Percentiles rank a stretch among this genome's conserved stretches.
These are phyloP conservation scores for Catalaphyllia jardinei DNA, from an alignment of 64 coral and sea anemone genomes.

Conservation along the genomic window DNA sequence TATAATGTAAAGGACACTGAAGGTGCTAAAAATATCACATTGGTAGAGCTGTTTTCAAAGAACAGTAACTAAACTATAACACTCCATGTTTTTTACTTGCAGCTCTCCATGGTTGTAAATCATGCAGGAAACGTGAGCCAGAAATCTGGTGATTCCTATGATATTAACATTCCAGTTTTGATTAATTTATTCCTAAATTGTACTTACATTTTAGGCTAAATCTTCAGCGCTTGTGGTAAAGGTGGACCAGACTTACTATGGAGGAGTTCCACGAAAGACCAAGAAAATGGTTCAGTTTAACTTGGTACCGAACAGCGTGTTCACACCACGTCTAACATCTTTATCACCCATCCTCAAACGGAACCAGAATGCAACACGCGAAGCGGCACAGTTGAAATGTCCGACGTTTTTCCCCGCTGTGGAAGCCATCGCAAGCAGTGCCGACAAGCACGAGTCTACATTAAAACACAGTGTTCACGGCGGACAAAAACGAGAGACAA, in stretches of 20 bases:
- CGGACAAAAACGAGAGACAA: not conserved
- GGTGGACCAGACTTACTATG: constrained; percentile 24
- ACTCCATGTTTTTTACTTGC: too few species aligned
- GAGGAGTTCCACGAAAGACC: not conserved
- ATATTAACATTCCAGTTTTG: not conserved
- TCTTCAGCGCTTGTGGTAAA: not conserved
- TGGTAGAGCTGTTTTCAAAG: too few species aligned
- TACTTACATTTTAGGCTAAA: not conserved
- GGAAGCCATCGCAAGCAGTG: not conserved
- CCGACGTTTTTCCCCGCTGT: not conserved
- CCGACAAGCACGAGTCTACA: too few species aligned
- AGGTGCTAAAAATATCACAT: too few species aligned
- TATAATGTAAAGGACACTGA: too few species aligned
- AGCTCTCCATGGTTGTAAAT: too few species aligned
- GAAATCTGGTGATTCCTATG: too few species aligned
- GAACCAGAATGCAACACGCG: not conserved
- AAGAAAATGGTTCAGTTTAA: constrained; percentile 8
- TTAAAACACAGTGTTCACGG: not conserved
- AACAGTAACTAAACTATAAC: too few species aligned
- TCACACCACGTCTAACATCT: not conserved
- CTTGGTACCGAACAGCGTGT: constrained; percentile 4
- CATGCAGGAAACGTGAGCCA: too few species aligned
- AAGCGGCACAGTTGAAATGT: not conserved
- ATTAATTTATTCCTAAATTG: not conserved
- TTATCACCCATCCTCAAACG: constrained; percentile 28